These are phyloP conservation scores for Piprites chloris DNA, from an alignment of 2,113 vertebrate genomes.

Conservation along the genomic window DNA sequence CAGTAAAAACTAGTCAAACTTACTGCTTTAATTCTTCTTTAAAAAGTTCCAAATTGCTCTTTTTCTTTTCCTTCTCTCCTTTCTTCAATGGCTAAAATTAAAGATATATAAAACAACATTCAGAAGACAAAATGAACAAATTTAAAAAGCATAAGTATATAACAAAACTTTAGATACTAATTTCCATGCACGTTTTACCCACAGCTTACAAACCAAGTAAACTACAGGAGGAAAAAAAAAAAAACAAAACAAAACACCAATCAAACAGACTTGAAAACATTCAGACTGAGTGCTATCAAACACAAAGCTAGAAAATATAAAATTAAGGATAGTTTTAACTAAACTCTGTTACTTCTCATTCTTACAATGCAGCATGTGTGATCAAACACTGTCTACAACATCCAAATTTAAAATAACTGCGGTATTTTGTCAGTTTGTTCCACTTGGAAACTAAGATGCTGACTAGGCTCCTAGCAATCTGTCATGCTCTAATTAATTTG, in stretches of 20 bases:
- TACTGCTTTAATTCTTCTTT: conserved; percentile 99
- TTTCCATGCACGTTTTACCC: conserved; percentile 49
- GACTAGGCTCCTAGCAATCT: not conserved
- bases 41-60: conserved; percentile 98
- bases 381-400: not conserved
- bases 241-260: not conserved
- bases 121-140: conserved; percentile 15
- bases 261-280: conserved; percentile 27
- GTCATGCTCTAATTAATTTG: conserved; percentile 6
- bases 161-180: not conserved
- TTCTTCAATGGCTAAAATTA: conserved; percentile 87
- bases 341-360: not conserved
- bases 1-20: conserved; percentile 43
- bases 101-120: conserved; percentile 59
- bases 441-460: not conserved
- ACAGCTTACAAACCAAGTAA: conserved; percentile 38
- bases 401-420: not conserved
- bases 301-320: conserved; percentile 28
- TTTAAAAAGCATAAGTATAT: not conserved
- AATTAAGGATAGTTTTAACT: not conserved
- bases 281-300: conserved; percentile 16
- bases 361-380: not conserved
- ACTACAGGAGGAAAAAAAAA: not conserved
- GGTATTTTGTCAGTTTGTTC: not conserved
- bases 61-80: conserved; percentile 97